Conservation (phyloP, 1,140 invertebrate species). For the fruit fly (Drosophila melanogaster) region Release_6_plus_ISO1_MT NT_037436.4:22543501-22544000, state of each 20-base stretch:
- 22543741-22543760: constrained; percentile 59
- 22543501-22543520: constrained; percentile 62
- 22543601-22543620: not conserved
- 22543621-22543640: constrained; percentile 32
- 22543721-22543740: constrained; percentile 60
- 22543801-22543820: constrained; percentile 37
- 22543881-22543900: constrained; percentile 13
- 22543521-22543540: constrained; percentile 29
- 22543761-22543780: constrained; percentile 65
- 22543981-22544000: not conserved
- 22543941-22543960: too few species aligned
- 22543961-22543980: not conserved
- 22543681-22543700: constrained; percentile 17
- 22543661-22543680: constrained; percentile 61
- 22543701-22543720: not conserved
- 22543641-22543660: constrained; percentile 58
- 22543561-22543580: constrained; percentile 46
- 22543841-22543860: not conserved
- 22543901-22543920: constrained; percentile 29
- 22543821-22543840: not conserved
- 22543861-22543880: constrained; percentile 16
- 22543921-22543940: not conserved
- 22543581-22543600: constrained; percentile 31
- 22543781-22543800: constrained; percentile 45
- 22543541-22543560: constrained; percentile 52